Conservation (phyloP, 2,888 invertebrate genomes). For the Oligia latruncula region DNA sequence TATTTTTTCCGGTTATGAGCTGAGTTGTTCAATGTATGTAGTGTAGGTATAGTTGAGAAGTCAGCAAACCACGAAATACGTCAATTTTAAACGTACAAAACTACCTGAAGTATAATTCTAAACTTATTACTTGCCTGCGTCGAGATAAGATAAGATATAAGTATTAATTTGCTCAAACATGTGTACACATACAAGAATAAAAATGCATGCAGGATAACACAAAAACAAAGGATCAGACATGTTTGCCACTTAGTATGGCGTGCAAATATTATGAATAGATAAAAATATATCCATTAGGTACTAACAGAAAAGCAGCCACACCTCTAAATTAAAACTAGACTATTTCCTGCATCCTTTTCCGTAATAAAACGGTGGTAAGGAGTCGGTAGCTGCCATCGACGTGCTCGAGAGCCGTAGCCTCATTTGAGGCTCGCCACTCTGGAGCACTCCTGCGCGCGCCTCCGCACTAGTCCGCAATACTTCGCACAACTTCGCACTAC, state of each 20-base stretch:
- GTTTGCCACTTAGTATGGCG: too few species aligned
- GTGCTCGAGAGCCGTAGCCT: constrained; percentile 68
- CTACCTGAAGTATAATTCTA: neutral
- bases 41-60: neutral
- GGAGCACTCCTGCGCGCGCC: constrained; percentile 44
- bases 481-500: constrained; percentile 18
- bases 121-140: neutral
- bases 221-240: too few species aligned
- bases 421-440: constrained; percentile 66
- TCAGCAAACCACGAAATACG: neutral
- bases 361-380: constrained; percentile 48
- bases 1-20: neutral
- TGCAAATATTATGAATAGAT: too few species aligned
- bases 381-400: constrained; percentile 55
- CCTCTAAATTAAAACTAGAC: constrained; percentile 30
- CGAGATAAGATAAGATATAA: too few species aligned
- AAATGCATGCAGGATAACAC: too few species aligned
- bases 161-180: too few species aligned
- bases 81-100: neutral
- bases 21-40: neutral
- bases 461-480: constrained; percentile 37
- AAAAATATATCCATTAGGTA: neutral
- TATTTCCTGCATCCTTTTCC: constrained; percentile 38
- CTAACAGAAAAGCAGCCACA: neutral
- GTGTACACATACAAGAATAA: too few species aligned